A percentile compares a stretch with the other conserved stretches of the same genome.
Conservation (phyloP, 2,888 invertebrate genomes). For the Koerneria pararmatus region DNA sequence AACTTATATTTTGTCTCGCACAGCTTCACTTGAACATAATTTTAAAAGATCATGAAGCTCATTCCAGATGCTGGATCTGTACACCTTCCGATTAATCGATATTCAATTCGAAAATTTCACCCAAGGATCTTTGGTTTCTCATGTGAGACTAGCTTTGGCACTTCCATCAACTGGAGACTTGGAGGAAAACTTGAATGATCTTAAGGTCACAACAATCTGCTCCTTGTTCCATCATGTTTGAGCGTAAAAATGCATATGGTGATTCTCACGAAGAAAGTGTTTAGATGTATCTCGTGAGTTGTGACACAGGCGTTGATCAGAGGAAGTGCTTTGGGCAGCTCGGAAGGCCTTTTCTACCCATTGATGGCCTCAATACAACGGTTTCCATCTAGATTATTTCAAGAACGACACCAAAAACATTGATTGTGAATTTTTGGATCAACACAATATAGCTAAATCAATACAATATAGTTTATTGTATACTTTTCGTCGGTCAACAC, state of each 20-base stretch:
- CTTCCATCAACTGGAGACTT: slow-evolving; percentile 5
- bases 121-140: slow-evolving; percentile 15
- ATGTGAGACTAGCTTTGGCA: slow-evolving; percentile 2
- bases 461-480: too few species aligned
- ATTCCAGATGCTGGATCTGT: slow-evolving; percentile 12
- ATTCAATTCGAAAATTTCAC: slow-evolving; percentile 14
- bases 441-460: too few species aligned
- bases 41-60: too few species aligned
- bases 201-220: slow-evolving; percentile 3
- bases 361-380: too few species aligned
- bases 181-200: not conserved
- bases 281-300: slow-evolving; percentile 4
- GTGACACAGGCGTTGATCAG: not conserved
- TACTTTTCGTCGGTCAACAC: too few species aligned
- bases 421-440: too few species aligned
- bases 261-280: not conserved
- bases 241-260: not conserved
- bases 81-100: slow-evolving; percentile 4
- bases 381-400: not conserved
- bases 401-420: too few species aligned
- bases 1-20: too few species aligned
- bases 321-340: slow-evolving; percentile 1
- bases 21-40: too few species aligned
- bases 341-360: not conserved
- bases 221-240: not conserved